These are phyloP conservation scores for Sylvia borin DNA, from an alignment of 2,797 vertebrate species.

Conservation along the genomic window DNA sequence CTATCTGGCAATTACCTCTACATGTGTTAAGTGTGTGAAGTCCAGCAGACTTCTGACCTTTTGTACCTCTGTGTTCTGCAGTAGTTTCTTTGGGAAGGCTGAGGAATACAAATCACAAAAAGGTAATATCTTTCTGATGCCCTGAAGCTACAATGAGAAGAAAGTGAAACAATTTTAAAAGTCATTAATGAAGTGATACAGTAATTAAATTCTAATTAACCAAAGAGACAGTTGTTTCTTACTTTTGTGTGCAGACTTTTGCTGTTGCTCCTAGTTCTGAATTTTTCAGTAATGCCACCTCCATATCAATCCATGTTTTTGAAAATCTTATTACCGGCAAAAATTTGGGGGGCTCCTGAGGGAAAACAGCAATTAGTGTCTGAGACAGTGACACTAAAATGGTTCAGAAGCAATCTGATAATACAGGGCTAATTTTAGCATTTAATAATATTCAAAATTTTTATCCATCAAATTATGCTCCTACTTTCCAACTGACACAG, in stretches of 20 bases:
- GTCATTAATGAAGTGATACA: conserved; percentile 39
- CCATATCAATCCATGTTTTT: background rate
- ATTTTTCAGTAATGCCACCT: background rate
- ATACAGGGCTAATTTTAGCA: background rate
- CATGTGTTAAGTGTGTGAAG: background rate
- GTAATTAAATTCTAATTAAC: conserved; percentile 34
- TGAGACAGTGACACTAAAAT: background rate
- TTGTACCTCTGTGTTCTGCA: background rate
- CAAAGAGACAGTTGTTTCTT: background rate
- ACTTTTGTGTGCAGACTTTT: background rate
- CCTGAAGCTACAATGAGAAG: conserved; percentile 26
- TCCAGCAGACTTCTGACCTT: background rate
- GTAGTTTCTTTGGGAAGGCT: background rate
- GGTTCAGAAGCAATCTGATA: background rate
- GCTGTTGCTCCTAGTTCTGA: background rate
- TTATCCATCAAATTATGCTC: background rate
- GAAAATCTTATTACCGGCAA: background rate
- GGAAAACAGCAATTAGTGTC: background rate
- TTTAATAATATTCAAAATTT: background rate
- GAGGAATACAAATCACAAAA: background rate
- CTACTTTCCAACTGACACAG: background rate
- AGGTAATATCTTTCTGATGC: background rate
- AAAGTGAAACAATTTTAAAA: conserved; percentile 25
- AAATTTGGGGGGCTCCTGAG: background rate
- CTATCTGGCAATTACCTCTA: background rate